Evolutionary conservation across 30 jellyfish, hydroid and myxozoan genomes (phyloP).

Genomic region (Haliclystus octoradiatus): DNA sequence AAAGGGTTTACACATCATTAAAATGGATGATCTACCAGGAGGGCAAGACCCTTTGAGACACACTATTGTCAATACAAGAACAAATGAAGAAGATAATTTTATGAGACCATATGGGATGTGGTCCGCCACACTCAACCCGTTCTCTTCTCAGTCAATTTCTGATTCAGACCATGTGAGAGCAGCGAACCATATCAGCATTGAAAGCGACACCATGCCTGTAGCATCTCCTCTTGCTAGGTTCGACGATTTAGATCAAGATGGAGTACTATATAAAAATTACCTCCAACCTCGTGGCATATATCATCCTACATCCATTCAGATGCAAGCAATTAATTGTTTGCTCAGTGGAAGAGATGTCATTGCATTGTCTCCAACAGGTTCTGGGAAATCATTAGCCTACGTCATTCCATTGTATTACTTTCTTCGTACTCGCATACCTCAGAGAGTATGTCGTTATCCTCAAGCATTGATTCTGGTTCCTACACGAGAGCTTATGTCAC

Average conservation of each 20-base stretch:
- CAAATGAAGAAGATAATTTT: neutral
- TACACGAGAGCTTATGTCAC: constrained; percentile 86
- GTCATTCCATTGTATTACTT: constrained; percentile 46
- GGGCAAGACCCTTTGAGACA: too few species aligned
- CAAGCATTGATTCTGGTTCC: constrained; percentile 62
- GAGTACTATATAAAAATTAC: constrained; percentile 4
- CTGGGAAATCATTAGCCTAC: constrained; percentile 83
- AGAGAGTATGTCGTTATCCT: constrained; percentile 9
- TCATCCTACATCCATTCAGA: constrained; percentile 80
- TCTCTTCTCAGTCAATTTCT: neutral
- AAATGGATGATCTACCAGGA: too few species aligned
- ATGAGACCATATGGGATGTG: neutral
- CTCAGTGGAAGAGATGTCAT: constrained; percentile 54
- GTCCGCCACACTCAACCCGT: neutral
- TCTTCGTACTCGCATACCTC: constrained; percentile 7
- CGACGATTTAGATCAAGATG: constrained; percentile 39
- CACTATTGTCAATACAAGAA: too few species aligned
- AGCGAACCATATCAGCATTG: constrained; percentile 57
- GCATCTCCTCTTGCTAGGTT: constrained; percentile 36
- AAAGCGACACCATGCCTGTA: constrained; percentile 56
- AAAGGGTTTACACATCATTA: too few species aligned
- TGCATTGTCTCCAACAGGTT: constrained; percentile 75
- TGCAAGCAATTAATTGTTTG: constrained; percentile 70
- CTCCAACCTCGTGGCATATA: constrained; percentile 5
- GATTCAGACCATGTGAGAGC: constrained; percentile 32